phyloP scores from a whole-genome alignment of 2,797 vertebrate species.

The Nannoperca australis region DNA sequence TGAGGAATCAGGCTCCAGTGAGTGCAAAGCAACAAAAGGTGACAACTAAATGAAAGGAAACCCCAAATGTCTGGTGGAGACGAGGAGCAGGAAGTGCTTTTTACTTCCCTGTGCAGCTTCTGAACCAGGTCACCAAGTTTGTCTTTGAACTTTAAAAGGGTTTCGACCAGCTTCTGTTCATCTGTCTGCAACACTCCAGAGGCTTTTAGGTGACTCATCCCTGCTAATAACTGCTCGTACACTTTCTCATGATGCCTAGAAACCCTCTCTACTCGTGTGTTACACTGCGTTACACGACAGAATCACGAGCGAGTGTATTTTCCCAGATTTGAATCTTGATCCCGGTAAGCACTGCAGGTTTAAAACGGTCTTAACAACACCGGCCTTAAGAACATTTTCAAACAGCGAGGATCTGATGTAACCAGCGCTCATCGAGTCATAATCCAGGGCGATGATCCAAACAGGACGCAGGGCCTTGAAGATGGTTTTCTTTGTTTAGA shows the following conservation, averaged over 20 bases:
- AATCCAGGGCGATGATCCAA: conserved; percentile 46
- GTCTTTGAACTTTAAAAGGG: conserved; percentile 37
- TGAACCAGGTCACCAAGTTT: conserved; percentile 34
- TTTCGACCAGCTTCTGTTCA: conserved; percentile 11
- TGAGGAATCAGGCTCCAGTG: no score
- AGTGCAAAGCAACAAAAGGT: no score
- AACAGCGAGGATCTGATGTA: conserved; percentile 45
- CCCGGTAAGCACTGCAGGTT: conserved; percentile 30
- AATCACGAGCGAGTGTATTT: background rate
- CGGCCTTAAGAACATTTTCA: conserved; percentile 11
- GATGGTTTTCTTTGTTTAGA: background rate
- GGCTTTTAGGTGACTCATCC: conserved; percentile 46
- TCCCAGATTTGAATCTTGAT: conserved; percentile 35
- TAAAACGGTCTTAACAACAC: conserved; percentile 49
- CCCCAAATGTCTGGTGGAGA: background rate
- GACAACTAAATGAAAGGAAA: background rate
- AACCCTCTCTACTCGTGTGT: background rate
- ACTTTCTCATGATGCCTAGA: background rate
- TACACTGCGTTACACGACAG: background rate
- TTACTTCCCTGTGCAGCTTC: background rate
- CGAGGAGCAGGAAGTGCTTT: background rate
- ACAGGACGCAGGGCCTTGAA: conserved; percentile 49
- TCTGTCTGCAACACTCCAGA: background rate
- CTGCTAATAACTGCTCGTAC: background rate
- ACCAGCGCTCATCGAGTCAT: conserved; percentile 17